Percentiles rank a stretch among this genome's conserved stretches.
phyloP scores from a whole-genome alignment of 2,113 vertebrate species.

The Climacteris rufus region DNA sequence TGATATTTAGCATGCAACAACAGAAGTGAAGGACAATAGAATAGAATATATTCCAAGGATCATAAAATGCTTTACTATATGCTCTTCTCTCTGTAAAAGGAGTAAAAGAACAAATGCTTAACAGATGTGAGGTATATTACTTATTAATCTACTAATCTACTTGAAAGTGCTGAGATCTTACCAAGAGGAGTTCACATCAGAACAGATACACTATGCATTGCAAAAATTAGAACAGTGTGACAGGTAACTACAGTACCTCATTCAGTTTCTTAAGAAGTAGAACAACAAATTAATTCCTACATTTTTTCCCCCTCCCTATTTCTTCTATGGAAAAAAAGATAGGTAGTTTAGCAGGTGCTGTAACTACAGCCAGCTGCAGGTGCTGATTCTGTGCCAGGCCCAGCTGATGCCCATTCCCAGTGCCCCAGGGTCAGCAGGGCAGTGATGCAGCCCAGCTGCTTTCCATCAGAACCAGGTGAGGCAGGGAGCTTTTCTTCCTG shows the following conservation, averaged over 20 bases:
- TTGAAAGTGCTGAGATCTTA: background rate
- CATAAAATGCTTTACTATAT: background rate
- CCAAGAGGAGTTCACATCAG: background rate
- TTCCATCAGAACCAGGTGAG: background rate
- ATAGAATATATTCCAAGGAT: fast-evolving
- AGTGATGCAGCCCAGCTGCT: background rate
- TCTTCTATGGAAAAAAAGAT: background rate
- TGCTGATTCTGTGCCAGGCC: background rate
- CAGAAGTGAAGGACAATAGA: fast-evolving
- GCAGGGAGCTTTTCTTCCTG: background rate
- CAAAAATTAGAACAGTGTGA: background rate
- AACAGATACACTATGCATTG: background rate
- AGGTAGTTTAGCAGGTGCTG: background rate
- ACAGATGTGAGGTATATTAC: background rate
- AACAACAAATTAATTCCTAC: background rate
- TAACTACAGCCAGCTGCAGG: background rate
- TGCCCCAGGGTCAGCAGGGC: background rate
- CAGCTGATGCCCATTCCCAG: background rate
- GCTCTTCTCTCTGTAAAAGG: background rate
- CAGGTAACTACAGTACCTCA: background rate
- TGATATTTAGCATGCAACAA: background rate
- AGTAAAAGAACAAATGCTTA: background rate
- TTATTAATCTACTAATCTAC: background rate
- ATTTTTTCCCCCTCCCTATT: background rate
- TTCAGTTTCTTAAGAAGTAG: background rate